These are phyloP conservation scores for Rambutsinella grinnellia DNA, from an alignment of 2,888 invertebrate genomes.

Conservation along the genomic window DNA sequence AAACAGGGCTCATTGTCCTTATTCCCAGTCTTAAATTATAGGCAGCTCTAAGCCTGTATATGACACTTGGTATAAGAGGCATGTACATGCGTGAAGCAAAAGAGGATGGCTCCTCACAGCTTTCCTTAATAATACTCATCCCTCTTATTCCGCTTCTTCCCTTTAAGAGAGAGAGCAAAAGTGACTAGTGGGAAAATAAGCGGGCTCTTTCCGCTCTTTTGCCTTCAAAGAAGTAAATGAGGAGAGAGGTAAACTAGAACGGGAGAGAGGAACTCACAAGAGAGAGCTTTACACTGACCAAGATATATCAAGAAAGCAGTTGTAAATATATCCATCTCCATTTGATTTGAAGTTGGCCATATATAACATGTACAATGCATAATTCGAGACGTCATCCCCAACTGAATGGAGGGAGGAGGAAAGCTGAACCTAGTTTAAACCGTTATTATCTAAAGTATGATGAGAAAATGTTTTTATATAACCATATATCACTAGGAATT, in stretches of 20 bases:
- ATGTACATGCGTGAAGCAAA: neutral
- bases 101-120: neutral
- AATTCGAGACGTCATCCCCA: neutral
- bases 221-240: conserved; percentile 9
- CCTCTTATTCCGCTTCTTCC: too few relatives aligned
- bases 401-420: neutral
- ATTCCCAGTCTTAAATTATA: neutral
- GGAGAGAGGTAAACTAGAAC: neutral
- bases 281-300: conserved; percentile 15
- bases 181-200: conserved; percentile 11
- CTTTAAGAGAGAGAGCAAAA: neutral
- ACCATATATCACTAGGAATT: conserved; percentile 14
- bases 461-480: conserved; percentile 14
- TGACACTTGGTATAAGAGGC: neutral
- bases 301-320: neutral
- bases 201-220: conserved; percentile 6
- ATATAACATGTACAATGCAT: neutral
- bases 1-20: neutral
- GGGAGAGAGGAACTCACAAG: neutral
- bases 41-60: too few relatives aligned
- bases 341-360: neutral
- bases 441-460: conserved; percentile 1
- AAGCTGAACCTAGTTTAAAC: neutral
- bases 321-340: neutral
- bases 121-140: neutral